Evolutionary conservation across 2,888 invertebrate species (phyloP).

Genomic region (Pseudanteris insignis): DNA sequence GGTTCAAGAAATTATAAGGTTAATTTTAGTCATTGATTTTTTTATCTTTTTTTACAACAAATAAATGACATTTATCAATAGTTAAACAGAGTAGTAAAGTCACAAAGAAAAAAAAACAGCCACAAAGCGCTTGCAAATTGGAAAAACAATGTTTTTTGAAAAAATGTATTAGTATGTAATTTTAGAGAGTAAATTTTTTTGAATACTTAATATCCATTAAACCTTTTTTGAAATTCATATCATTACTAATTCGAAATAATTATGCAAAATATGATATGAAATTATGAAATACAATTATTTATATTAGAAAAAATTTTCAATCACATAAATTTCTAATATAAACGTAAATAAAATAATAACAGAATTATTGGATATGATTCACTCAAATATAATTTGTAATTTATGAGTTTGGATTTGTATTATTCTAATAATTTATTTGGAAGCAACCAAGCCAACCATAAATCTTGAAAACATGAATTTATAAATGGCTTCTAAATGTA

Average conservation of each 20-base stretch:
- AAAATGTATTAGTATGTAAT: too few relatives aligned
- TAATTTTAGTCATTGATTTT: too few relatives aligned
- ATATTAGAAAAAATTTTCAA: conserved; percentile 24
- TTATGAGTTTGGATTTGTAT: conserved; percentile 14
- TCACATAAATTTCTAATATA: conserved; percentile 12
- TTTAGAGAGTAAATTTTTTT: too few relatives aligned
- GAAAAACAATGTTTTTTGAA: conserved; percentile 17
- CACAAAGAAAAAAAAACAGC: conserved; percentile 35
- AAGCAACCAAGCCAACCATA: conserved; percentile 47
- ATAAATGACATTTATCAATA: conserved; percentile 49
- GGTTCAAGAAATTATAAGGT: too few relatives aligned
- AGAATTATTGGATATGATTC: conserved; percentile 1
- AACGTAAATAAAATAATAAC: conserved; percentile 14
- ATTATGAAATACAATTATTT: conserved; percentile 3
- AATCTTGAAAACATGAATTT: too few relatives aligned
- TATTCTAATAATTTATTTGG: conserved; percentile 43
- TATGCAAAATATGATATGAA: too few relatives aligned
- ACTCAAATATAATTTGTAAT: conserved; percentile 1
- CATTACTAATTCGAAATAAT: too few relatives aligned
- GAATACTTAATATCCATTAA: too few relatives aligned
- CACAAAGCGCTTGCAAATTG: conserved; percentile 30
- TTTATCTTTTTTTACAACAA: too few relatives aligned
- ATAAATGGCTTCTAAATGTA: too few relatives aligned
- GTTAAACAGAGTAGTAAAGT: conserved; percentile 47
- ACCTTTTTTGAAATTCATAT: conserved; percentile 46